Evolutionary conservation across 1,140 invertebrate species (phyloP).

Genomic region (Caerostris extrusa): DNA sequence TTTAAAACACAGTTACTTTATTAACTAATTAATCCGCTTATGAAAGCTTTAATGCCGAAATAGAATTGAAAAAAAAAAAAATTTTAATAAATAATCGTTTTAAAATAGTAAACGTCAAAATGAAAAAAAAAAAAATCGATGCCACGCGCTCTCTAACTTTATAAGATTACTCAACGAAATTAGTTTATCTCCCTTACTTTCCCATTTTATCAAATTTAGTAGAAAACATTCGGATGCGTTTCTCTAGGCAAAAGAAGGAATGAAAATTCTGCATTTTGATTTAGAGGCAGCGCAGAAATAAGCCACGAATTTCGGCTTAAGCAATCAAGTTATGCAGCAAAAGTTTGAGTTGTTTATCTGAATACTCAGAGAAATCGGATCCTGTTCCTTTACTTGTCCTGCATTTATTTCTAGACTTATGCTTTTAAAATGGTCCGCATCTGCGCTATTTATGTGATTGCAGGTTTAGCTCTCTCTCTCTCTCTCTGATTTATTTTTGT

Average conservation of each 20-base stretch:
- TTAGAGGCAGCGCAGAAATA: conserved; percentile 22
- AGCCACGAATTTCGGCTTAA: background rate
- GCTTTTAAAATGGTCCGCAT: conserved; percentile 32
- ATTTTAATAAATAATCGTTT: too few species aligned
- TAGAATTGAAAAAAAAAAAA: too few species aligned
- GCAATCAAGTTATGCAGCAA: conserved; percentile 40
- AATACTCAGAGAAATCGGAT: conserved; percentile 40
- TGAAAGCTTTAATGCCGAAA: too few species aligned
- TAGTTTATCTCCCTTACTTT: conserved; percentile 36
- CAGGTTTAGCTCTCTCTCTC: background rate
- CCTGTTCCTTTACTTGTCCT: conserved; percentile 10
- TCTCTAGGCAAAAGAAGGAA: background rate
- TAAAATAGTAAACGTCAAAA: too few species aligned
- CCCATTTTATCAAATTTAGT: conserved; percentile 48
- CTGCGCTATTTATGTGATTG: conserved; percentile 37
- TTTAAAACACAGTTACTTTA: too few species aligned
- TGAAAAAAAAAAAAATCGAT: background rate
- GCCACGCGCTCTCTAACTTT: conserved; percentile 5
- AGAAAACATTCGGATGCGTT: background rate
- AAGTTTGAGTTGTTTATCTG: conserved; percentile 28
- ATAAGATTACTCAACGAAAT: conserved; percentile 60
- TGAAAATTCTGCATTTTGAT: conserved; percentile 49
- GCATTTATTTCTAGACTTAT: conserved; percentile 17
- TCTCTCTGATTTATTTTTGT: background rate
- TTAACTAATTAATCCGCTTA: too few species aligned